Percentiles rank a stretch among this genome's conserved stretches.
Evolutionary conservation across 1,140 invertebrate genomes (phyloP).

Genomic region (Macrobrachium rosenbergii): DNA sequence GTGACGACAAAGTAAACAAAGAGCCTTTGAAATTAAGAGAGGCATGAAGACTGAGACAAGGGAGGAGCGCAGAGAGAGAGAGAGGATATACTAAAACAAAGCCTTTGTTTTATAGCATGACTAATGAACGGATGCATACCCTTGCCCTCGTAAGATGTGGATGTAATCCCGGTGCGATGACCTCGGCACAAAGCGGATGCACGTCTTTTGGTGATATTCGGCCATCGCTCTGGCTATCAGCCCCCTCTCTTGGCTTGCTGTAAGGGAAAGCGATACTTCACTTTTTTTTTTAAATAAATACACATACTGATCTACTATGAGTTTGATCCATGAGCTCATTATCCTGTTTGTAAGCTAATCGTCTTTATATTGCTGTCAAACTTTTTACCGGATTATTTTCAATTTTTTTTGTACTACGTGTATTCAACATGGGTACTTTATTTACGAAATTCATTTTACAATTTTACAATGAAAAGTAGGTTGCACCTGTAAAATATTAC

Average conservation of each 20-base stretch:
- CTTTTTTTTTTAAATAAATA: background rate
- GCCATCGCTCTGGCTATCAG: slow-evolving; percentile 66
- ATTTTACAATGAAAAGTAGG: no score
- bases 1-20: no score
- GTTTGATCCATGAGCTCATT: background rate
- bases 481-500: no score
- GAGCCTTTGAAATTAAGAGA: background rate
- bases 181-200: slow-evolving; percentile 66
- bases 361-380: background rate
- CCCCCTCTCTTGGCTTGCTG: slow-evolving; percentile 34
- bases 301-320: no score
- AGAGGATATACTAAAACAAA: background rate
- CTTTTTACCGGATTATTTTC: background rate
- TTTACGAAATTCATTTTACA: no score
- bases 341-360: background rate
- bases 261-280: background rate
- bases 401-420: no score
- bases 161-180: slow-evolving; percentile 61
- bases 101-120: background rate
- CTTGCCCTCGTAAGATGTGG: slow-evolving; percentile 59
- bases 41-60: no score
- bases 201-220: slow-evolving; percentile 67
- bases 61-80: background rate
- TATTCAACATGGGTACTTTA: no score
- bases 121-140: slow-evolving; percentile 7